Evolutionary conservation across 2,888 invertebrate species (phyloP), one percentile per base, ranked within the genome.

Genomic region (Lepidonotus clava): DNA sequence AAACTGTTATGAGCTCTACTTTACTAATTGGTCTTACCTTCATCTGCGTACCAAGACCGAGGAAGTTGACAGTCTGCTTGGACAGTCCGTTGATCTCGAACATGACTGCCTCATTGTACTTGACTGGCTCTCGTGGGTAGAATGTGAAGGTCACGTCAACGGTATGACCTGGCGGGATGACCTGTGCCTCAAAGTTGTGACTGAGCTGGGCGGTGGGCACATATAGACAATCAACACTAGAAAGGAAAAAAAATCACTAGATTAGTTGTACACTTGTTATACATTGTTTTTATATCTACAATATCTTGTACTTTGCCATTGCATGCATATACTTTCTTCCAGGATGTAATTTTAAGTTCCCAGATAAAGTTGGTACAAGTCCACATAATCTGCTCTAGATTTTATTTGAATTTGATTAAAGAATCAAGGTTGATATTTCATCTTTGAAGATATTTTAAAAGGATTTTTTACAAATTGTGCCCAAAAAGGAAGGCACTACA

Each of bases 81-180:
- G 93, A 93, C 11, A 94, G 91, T 38, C 94, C 94, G 89, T 94
- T 94, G 86, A 94, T 91, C 89, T 94, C 93, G 91, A 94, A 94
- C 24, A 90, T 90, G n/a, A 94, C 90, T 6, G 84, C 88, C 86
- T 94, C 94, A 28, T 91, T 90, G 89, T 94, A 94, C 84, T 91
- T 91, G 61, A 89, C 91, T 28, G 92, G 91, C 84, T 92, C 92
- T 40, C 92, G 89, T 4, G 94, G 94, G 83, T 91, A 92, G 90
- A 94, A 94, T 28, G 92, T 93, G 89, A 94, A 93, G 34, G 89
- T 89, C 38, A 94, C 91, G 14, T 87, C 91, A 0, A 91, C 87
- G 0, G 90, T 90, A 56, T 92, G 90, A 1, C 91, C 92, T 0
- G 93, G 91, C 1, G 90, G 88, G 53, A 94, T 90, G 32, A 94